Conservation (phyloP, 2,888 invertebrate species). For the Tenodera sinensis region DNA sequence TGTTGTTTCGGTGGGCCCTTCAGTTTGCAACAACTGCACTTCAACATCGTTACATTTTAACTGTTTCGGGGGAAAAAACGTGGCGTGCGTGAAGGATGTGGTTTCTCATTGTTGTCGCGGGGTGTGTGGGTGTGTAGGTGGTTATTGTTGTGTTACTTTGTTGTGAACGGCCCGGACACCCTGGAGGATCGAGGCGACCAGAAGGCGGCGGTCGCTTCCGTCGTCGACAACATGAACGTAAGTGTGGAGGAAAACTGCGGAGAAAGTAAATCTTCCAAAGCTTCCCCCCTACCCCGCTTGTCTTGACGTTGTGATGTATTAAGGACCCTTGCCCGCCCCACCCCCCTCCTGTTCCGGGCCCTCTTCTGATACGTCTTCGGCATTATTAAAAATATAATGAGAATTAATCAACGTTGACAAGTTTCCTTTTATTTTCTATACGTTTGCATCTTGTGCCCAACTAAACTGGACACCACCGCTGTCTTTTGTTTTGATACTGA, state of each 20-base stretch:
- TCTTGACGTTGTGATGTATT: not conserved
- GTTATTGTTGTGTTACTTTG: not conserved
- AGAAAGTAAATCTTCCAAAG: no score
- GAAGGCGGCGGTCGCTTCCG: constrained; percentile 14
- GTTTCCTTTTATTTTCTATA: not conserved
- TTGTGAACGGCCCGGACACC: constrained; percentile 3
- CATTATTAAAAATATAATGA: not conserved
- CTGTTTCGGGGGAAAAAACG: not conserved
- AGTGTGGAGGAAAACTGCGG: constrained; percentile 44
- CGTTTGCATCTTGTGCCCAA: no score
- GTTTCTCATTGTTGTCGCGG: not conserved
- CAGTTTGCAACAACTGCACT: constrained; percentile 26
- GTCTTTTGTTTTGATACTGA: no score
- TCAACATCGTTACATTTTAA: not conserved
- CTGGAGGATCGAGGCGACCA: constrained; percentile 29
- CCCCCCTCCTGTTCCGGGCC: no score
- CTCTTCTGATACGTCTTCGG: not conserved
- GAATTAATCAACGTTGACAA: not conserved
- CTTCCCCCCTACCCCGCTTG: not conserved
- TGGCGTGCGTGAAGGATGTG: constrained; percentile 3
- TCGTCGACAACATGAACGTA: constrained; percentile 29
- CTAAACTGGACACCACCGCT: no score
- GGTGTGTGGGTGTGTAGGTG: not conserved
- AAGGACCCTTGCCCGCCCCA: not conserved
- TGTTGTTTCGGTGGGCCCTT: constrained; percentile 20